phyloP scores from a whole-genome alignment of 2,797 vertebrate genomes.

The Syncerus caffer region DNA sequence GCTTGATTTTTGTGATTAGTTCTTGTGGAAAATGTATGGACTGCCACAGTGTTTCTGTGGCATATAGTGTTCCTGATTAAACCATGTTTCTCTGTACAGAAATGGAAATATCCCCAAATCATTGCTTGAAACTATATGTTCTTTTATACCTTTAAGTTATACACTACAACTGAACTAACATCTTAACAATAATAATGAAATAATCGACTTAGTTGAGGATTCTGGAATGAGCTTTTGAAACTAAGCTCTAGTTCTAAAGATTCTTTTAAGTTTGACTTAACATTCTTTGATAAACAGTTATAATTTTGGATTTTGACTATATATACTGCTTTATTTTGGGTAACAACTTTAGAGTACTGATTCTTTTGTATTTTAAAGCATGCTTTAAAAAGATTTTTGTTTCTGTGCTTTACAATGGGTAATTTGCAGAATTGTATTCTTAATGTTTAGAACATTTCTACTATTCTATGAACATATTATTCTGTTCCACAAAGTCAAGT shows the following conservation, averaged over 20 bases:
- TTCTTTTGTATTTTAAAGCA: slow-evolving; percentile 19
- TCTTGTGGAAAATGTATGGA: background rate
- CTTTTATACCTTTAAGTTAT: slow-evolving; percentile 15
- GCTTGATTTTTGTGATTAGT: background rate
- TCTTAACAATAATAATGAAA: slow-evolving; percentile 24
- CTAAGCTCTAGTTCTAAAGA: background rate
- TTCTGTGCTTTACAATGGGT: background rate
- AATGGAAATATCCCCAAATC: background rate
- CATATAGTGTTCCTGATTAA: background rate
- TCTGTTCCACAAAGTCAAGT: background rate
- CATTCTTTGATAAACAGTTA: background rate
- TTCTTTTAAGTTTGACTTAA: background rate
- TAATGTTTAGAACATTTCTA: background rate
- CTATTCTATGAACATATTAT: background rate
- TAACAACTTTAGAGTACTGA: background rate
- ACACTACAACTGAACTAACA: background rate
- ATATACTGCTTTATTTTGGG: background rate
- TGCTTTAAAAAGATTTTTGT: slow-evolving; percentile 4
- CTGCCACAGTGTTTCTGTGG: background rate
- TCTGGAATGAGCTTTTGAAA: slow-evolving; percentile 20
- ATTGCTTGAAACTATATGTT: background rate
- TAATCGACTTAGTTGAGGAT: background rate
- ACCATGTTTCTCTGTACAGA: background rate
- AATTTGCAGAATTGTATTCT: background rate
- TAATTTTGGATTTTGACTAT: slow-evolving; percentile 32